Conservation (phyloP, 2,113 vertebrate species). For the Perognathus longimembris region DNA sequence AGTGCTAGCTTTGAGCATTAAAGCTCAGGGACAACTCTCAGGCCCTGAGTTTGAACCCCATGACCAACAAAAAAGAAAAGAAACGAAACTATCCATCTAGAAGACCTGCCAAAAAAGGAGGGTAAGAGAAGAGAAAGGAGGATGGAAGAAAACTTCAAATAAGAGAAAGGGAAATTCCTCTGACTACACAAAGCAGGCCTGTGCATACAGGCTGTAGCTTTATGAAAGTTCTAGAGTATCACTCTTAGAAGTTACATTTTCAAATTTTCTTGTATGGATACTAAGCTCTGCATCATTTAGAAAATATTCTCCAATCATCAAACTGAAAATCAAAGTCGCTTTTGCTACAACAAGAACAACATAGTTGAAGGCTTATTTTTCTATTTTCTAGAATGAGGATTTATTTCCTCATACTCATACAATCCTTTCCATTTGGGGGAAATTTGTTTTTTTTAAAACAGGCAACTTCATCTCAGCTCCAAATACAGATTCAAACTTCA, state of each 20-base stretch:
- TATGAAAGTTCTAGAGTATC: not conserved
- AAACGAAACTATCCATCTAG: not conserved
- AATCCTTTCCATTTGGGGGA: not conserved
- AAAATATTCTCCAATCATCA: conserved; percentile 28
- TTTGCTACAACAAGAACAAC: not conserved
- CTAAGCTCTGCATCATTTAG: not conserved
- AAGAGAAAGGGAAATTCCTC: not conserved
- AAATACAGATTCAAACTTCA: conserved; percentile 70
- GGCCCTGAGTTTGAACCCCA: too few species aligned
- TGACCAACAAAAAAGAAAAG: too few species aligned
- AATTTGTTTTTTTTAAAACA: not conserved
- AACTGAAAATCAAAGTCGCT: not conserved
- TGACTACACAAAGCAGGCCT: not conserved
- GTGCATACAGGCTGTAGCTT: not conserved
- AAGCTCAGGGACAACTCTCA: too few species aligned
- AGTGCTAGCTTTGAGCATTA: too few species aligned
- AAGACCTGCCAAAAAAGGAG: not conserved
- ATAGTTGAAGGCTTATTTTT: conserved; percentile 22
- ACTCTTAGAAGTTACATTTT: not conserved
- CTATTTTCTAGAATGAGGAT: not conserved
- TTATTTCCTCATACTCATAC: not conserved
- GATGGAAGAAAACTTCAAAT: not conserved
- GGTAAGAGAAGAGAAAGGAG: not conserved
- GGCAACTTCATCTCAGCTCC: conserved; percentile 11
- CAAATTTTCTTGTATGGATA: not conserved